Base-by-base conservation (phyloP, 2,113 vertebrate genomes). In the Coregonus clupeaformis region DNA sequence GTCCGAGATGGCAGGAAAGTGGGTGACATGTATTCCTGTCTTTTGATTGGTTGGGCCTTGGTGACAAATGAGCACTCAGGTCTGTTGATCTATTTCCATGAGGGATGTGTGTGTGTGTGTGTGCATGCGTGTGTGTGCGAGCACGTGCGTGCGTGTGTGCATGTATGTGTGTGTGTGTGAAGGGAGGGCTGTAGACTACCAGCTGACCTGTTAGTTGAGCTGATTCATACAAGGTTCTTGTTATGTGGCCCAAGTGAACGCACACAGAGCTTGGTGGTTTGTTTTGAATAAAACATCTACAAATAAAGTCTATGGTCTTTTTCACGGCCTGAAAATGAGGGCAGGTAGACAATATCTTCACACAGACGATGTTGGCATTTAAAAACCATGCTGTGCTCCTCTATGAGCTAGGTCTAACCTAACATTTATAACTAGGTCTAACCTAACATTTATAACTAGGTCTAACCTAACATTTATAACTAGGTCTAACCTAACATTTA, bases 1-100 rank as follows among this genome's bases (percentile, higher is more conserved):
- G 16, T 68, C 65, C 0, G 4, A 36, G 16, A 27, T 18, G 25
- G 6, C 13, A 6, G 27, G 16, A 16, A 5, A 18, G 16, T 74
- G 32, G 67, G 80, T 84, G 79, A 80, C 77, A 86, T 80, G 84
- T 76, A 75, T 89, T 65, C 63, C 59, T 25, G 71, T 85, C 76
- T 75, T 27, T 75, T 83, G 68, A 68, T 18, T 24, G 67, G 36
- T 42, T 12, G 4, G 62, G 13, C 13, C 24, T 64, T 24, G 24
- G 27, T 29, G 27, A 30, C 63, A 14, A 27, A 29, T 29, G 27
- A 27, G 27, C 27, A 29, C 27, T 30, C 12, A 65, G 25, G 14
- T 29, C 6, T 25, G 25, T 65, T 65, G 24, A 65, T 29, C 24
- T 30, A 29, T 29, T 1, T 1, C 27, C 63, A 27, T 29, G 14